Percentiles rank a stretch among this genome's conserved stretches.
Evolutionary conservation across 2,113 vertebrate genomes (phyloP).

Genomic region (Dermatemys mawii): DNA sequence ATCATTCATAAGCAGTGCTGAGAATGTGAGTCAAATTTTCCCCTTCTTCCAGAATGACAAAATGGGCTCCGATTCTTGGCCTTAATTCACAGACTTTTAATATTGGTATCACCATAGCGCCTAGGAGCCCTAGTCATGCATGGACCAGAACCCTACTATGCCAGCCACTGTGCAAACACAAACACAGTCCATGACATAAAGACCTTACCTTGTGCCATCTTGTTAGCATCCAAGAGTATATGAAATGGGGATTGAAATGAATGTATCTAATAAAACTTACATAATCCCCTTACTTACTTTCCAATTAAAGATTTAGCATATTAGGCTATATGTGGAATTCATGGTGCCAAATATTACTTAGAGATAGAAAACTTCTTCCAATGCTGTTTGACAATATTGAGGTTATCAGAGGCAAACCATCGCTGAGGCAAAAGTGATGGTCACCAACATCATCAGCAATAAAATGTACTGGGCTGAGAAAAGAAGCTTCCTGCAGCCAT

Average conservation of each 20-base stretch:
- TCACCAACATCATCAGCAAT: background rate
- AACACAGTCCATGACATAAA: too few relatives aligned
- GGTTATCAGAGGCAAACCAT: background rate
- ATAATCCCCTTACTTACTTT: constrained; percentile 61
- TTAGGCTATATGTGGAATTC: constrained; percentile 50
- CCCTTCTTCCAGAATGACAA: constrained; percentile 25
- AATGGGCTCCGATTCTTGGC: constrained; percentile 24
- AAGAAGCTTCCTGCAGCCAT: background rate
- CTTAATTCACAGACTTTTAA: constrained; percentile 66
- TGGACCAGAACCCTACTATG: too few relatives aligned
- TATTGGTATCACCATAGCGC: too few relatives aligned
- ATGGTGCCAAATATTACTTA: constrained; percentile 68
- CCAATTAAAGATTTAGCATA: constrained; percentile 67
- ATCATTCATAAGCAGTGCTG: constrained; percentile 30
- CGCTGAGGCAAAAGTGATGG: background rate
- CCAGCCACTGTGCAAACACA: too few relatives aligned
- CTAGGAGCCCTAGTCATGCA: too few relatives aligned
- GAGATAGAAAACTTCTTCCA: constrained; percentile 12
- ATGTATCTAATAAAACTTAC: constrained; percentile 66
- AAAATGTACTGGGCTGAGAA: background rate
- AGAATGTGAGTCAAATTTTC: constrained; percentile 19
- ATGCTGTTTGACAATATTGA: background rate
- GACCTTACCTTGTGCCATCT: constrained; percentile 30
- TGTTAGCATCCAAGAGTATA: constrained; percentile 56
- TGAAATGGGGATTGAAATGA: constrained; percentile 31